A percentile compares a stretch with the other conserved stretches of the same genome.
Evolutionary conservation across 2,888 invertebrate species (phyloP).

Genomic region (Spilarctia lutea): DNA sequence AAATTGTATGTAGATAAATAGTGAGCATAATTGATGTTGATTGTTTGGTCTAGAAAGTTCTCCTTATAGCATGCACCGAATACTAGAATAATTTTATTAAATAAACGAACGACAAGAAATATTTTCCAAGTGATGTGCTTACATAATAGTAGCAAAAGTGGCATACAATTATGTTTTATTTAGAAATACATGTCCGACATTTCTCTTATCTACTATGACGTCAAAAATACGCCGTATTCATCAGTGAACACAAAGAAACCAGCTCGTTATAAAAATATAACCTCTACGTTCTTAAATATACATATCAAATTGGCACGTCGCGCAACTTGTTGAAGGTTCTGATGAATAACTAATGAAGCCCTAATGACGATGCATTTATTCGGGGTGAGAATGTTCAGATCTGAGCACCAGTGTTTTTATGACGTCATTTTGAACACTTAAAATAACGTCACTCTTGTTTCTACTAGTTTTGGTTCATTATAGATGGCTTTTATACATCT

Average conservation of each 20-base stretch:
- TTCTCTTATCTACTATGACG: neutral
- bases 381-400: slow-evolving; percentile 33
- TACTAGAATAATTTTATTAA: too few species aligned
- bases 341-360: slow-evolving; percentile 58
- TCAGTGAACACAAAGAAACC: slow-evolving; percentile 2
- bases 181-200: neutral
- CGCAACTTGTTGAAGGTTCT: slow-evolving; percentile 17
- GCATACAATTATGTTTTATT: neutral
- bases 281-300: slow-evolving; percentile 6
- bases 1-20: too few species aligned
- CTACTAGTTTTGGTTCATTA: neutral
- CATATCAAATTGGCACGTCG: slow-evolving; percentile 22
- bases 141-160: neutral
- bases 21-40: too few species aligned
- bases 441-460: neutral
- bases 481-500: neutral
- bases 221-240: slow-evolving; percentile 10
- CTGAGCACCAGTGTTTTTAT: slow-evolving; percentile 31
- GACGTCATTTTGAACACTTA: slow-evolving; percentile 24
- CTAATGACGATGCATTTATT: slow-evolving; percentile 58
- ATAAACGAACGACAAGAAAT: neutral
- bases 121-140: neutral
- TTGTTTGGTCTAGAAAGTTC: too few species aligned
- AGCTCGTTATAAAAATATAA: slow-evolving; percentile 18
- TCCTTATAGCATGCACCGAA: too few species aligned